Percentiles rank a stretch among this genome's conserved stretches.
Conservation (phyloP, 2,888 invertebrate genomes). For the Phyto melanocephala region DNA sequence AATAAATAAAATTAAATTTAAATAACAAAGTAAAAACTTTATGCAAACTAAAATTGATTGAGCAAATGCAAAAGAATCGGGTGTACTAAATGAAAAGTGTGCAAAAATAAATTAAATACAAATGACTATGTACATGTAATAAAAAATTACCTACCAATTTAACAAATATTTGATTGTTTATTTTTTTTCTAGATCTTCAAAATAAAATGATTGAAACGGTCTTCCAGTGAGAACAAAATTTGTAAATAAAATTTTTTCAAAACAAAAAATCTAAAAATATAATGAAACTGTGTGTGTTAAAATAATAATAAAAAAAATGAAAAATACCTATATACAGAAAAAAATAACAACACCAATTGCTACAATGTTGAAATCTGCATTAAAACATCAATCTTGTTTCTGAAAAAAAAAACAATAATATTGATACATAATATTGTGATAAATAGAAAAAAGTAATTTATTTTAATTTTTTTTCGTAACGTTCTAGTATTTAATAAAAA, state of each 20-base stretch:
- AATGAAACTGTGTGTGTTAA: constrained; percentile 29
- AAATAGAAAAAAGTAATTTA: not conserved
- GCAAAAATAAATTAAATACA: constrained; percentile 12
- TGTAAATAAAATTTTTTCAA: not conserved
- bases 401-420: constrained; percentile 29
- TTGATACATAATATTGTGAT: constrained; percentile 19
- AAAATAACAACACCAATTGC: constrained; percentile 1
- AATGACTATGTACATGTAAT: not conserved
- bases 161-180: not conserved
- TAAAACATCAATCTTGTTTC: constrained; percentile 44
- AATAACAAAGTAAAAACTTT: not conserved
- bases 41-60: constrained; percentile 1
- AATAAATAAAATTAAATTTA: constrained; percentile 32
- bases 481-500: constrained; percentile 29
- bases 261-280: constrained; percentile 7
- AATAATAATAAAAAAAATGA: constrained; percentile 15
- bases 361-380: constrained; percentile 36
- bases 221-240: constrained; percentile 49
- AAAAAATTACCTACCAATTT: too few relatives aligned
- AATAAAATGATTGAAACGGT: constrained; percentile 42
- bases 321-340: too few relatives aligned
- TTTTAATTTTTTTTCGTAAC: constrained; percentile 10
- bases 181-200: constrained; percentile 43
- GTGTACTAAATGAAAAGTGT: constrained; percentile 29
- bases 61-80: not conserved